These are phyloP conservation scores for Acanthiza pusilla DNA, from an alignment of 2,797 vertebrate genomes.

Conservation along the genomic window DNA sequence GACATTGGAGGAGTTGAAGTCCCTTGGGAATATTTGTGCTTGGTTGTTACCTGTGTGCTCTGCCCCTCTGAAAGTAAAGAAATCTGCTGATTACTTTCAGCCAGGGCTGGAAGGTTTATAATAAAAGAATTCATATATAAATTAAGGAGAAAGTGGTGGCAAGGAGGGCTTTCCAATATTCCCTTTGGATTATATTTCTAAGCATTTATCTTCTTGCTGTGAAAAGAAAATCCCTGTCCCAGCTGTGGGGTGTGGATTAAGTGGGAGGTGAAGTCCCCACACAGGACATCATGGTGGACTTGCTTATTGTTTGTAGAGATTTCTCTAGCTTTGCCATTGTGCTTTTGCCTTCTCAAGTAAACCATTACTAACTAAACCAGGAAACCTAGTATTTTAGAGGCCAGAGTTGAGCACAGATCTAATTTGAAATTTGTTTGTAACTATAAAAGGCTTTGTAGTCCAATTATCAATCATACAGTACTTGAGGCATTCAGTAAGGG, in stretches of 20 bases:
- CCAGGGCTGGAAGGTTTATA: not conserved
- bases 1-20: not conserved
- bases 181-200: not conserved
- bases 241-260: not conserved
- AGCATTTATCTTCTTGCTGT: not conserved
- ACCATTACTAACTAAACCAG: not conserved
- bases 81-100: not conserved
- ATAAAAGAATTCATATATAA: not conserved
- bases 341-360: not conserved
- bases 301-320: not conserved
- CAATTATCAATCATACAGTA: not conserved
- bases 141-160: not conserved
- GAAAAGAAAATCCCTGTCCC: not conserved
- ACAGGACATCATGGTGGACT: not conserved
- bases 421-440: not conserved
- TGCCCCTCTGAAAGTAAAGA: not conserved
- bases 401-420: not conserved
- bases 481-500: not conserved
- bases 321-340: not conserved
- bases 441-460: not conserved
- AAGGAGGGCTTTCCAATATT: not conserved
- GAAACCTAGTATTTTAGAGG: not conserved
- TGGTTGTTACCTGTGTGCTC: not conserved
- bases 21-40: not conserved
- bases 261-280: not conserved